A percentile compares a stretch with the other conserved stretches of the same genome.
Evolutionary conservation across 2,797 vertebrate genomes (phyloP).

Genomic region (Meda fulgida): DNA sequence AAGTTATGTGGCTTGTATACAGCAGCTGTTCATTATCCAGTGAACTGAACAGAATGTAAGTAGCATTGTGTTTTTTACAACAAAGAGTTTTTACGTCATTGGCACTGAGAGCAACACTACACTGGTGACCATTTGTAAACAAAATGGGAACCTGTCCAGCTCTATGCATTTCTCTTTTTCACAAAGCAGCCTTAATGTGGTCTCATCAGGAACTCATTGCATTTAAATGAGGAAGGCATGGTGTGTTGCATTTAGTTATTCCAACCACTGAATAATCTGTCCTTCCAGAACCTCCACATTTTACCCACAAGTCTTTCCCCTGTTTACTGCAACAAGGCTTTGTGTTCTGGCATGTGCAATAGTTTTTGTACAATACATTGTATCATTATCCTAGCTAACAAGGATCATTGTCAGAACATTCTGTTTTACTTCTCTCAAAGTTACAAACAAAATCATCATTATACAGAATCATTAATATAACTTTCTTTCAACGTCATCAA

Average conservation of each 20-base stretch:
- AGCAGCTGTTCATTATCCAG: background rate
- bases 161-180: slow-evolving; percentile 42
- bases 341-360: slow-evolving; percentile 3
- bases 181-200: slow-evolving; percentile 60
- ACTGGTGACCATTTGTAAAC: slow-evolving; percentile 61
- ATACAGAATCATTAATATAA: background rate
- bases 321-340: slow-evolving; percentile 34
- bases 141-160: slow-evolving; percentile 65
- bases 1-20: background rate
- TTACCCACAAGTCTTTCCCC: slow-evolving; percentile 22
- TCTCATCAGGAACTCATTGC: slow-evolving; percentile 70
- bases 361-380: background rate
- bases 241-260: slow-evolving; percentile 66
- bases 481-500: background rate
- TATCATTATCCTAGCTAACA: background rate
- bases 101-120: slow-evolving; percentile 55
- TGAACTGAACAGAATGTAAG: background rate
- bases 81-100: slow-evolving; percentile 13
- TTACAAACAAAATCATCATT: background rate
- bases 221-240: slow-evolving; percentile 75
- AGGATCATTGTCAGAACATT: background rate
- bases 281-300: slow-evolving; percentile 38
- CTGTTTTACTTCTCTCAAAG: background rate
- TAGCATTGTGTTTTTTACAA: background rate
- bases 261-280: slow-evolving; percentile 60